Base-by-base conservation (phyloP, 2,113 vertebrate species). In the Rattus norvegicus region DNA sequence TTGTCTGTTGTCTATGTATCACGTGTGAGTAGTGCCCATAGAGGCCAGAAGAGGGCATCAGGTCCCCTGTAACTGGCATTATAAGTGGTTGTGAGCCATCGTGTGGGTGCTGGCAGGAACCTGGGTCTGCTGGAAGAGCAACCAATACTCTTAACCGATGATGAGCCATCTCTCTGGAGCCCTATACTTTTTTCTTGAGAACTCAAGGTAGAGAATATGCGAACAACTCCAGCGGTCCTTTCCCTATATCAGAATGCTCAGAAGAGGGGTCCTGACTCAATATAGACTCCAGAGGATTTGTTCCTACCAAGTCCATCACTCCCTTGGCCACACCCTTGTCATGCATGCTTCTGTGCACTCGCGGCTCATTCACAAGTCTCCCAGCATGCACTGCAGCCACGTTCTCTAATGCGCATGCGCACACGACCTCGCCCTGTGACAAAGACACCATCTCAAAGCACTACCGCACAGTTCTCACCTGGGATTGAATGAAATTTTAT, bases 221-320 rank as follows among this genome's bases (percentile, higher is more conserved):
- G 43, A n/a, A 4, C 0, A 0, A 19, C 22, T 14, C 49, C 26
- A 30, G 36, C 65, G 43, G 43, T 75, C 22, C 11, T 24, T 54
- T 36, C 52, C 28, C 0, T 0, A 1, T 5, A 56, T 43, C 0
- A 5, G 70, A 26, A 19, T 0, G 1, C 36, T 72, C n/a, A n/a
- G 65, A 22, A 36, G 0, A 17, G 43, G 12, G 26, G 11, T 28
- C 24, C 85, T 19, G 36, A 56, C 19, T 20, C 59, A 3, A 0
- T 11, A n/a, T 22, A 52, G 47, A 3, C 49, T 28, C 14, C 47
- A 17, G 22, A 69, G 77, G 47, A 39, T 43, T 8, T 28, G 33
- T 28, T 86, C 70, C 52, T 49, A 52, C 59, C 5, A 54, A 77
- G 39, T 6, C 1, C 17, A 0, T 12, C 26, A 16, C 73, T 77